A percentile compares a stretch with the other conserved stretches of the same genome.
Conservation (phyloP, 1,140 invertebrate species). For the Zaprionus davidi region DNA sequence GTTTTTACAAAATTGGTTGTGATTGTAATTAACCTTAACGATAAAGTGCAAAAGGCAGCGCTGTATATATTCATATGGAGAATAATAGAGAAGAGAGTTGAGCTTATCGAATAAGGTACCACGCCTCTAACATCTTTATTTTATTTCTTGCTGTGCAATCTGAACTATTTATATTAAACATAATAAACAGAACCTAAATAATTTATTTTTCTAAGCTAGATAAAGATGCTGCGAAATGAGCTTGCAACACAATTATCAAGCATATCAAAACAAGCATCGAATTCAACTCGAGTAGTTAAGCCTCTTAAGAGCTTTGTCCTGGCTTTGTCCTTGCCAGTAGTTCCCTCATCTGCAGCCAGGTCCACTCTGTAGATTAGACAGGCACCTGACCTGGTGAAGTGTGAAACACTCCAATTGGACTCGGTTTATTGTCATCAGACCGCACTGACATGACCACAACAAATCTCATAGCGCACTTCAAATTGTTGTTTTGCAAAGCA, state of each 20-base stretch:
- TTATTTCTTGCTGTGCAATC: no score
- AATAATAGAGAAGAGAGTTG: no score
- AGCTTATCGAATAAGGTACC: no score
- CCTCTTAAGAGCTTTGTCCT: background rate
- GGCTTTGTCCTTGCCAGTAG: background rate
- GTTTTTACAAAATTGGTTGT: no score
- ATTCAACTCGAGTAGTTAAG: background rate
- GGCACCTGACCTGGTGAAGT: conserved; percentile 4
- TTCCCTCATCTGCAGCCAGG: background rate
- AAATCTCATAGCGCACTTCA: conserved; percentile 41
- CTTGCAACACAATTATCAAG: background rate
- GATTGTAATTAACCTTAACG: no score
- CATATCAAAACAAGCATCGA: background rate
- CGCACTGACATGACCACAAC: conserved; percentile 15
- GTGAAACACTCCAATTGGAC: conserved; percentile 36
- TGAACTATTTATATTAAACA: no score
- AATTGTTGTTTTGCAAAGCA: conserved; percentile 47
- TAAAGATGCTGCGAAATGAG: background rate
- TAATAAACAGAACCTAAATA: conserved; percentile 1
- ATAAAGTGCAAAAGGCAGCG: no score
- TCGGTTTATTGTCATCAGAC: conserved; percentile 3
- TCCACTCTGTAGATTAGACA: background rate
- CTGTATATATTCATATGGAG: no score
- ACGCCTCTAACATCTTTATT: no score
- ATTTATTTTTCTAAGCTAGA: background rate